A percentile compares a stretch with the other conserved stretches of the same genome.
phyloP scores from a whole-genome alignment of 2,888 invertebrate species.

The Drosophila borealis region DNA sequence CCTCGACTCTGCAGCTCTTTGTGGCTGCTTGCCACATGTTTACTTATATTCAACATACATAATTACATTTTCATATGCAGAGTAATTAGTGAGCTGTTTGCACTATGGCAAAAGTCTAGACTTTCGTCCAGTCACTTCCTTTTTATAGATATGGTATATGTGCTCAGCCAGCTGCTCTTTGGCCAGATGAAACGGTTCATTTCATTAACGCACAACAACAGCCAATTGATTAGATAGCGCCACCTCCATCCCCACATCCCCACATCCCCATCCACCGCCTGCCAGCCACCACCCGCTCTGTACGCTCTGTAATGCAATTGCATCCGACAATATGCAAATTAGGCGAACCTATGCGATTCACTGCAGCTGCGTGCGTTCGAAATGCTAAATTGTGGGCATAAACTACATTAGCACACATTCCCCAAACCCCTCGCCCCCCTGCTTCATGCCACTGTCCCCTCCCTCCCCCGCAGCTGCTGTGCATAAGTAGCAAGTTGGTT shows the following conservation, averaged over 20 bases:
- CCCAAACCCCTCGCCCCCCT: neutral
- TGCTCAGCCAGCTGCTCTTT: slow-evolving; percentile 12
- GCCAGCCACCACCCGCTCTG: neutral
- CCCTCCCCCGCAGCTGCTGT: neutral
- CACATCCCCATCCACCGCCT: neutral
- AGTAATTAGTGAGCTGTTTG: slow-evolving; percentile 50
- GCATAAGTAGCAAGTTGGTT: slow-evolving; percentile 58
- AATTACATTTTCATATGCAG: slow-evolving; percentile 62
- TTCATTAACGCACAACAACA: slow-evolving; percentile 56
- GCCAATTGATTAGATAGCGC: slow-evolving; percentile 63
- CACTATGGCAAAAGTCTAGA: slow-evolving; percentile 40
- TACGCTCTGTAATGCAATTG: slow-evolving; percentile 58
- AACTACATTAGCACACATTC: slow-evolving; percentile 66
- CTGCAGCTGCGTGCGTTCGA: slow-evolving; percentile 60
- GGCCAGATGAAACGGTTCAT: slow-evolving; percentile 33
- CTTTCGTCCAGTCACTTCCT: slow-evolving; percentile 13
- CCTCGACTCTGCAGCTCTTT: slow-evolving; percentile 45
- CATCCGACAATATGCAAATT: slow-evolving; percentile 71
- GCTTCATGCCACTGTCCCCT: neutral
- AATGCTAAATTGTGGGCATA: slow-evolving; percentile 74
- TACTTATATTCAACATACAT: slow-evolving; percentile 53
- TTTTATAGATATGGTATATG: slow-evolving; percentile 25
- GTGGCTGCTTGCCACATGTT: slow-evolving; percentile 57
- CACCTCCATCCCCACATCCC: neutral
- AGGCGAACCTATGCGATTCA: slow-evolving; percentile 60